Conservation (phyloP, 2,888 invertebrate species). For the Tridacna crocea region DNA sequence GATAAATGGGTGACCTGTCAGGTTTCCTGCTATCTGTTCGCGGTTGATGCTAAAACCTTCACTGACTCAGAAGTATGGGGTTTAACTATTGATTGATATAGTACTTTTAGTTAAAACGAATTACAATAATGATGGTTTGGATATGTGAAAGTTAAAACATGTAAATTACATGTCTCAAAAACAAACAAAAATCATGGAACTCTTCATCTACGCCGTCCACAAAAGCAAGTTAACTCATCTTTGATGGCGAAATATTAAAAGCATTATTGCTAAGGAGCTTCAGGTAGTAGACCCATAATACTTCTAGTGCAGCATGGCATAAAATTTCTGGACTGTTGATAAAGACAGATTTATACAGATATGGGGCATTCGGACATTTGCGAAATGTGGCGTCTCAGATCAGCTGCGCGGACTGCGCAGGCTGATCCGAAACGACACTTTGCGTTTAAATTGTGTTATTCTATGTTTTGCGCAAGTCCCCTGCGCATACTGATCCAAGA, state of each 20-base stretch:
- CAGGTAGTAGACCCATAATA: not conserved
- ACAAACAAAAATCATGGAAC: not conserved
- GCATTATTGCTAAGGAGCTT: not conserved
- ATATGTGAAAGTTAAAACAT: not conserved
- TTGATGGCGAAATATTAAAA: not conserved
- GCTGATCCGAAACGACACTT: too few relatives aligned
- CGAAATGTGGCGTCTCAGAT: too few relatives aligned
- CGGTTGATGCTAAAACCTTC: conserved; percentile 1
- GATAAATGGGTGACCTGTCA: not conserved
- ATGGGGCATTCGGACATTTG: too few relatives aligned
- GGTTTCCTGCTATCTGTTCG: conserved; percentile 5
- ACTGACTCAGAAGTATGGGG: conserved; percentile 5
- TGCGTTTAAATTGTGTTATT: too few relatives aligned
- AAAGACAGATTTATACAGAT: too few relatives aligned
- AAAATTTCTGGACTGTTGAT: too few relatives aligned
- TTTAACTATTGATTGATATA: too few relatives aligned
- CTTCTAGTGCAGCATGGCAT: too few relatives aligned
- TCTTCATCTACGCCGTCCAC: not conserved
- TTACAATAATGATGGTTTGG: not conserved
- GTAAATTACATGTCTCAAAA: not conserved
- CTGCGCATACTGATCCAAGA: too few relatives aligned
- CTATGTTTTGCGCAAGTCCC: too few relatives aligned
- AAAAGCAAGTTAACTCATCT: not conserved
- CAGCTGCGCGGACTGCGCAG: too few relatives aligned
- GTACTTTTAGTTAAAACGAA: not conserved